Evolutionary conservation across 2,797 vertebrate genomes (phyloP).

Genomic region (Hypotaenidia okinawae): DNA sequence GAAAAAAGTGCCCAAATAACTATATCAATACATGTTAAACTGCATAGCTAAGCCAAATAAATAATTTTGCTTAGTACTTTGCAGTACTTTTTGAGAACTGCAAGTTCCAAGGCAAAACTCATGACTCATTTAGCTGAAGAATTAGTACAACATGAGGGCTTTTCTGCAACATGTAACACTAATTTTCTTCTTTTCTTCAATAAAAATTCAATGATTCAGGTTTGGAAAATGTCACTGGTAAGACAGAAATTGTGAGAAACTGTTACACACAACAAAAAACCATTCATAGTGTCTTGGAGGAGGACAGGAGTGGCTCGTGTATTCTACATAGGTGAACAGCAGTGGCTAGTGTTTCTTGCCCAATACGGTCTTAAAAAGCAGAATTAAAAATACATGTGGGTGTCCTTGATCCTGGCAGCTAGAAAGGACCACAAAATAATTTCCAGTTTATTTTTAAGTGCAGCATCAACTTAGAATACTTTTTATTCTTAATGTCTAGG

Average conservation of each 20-base stretch:
- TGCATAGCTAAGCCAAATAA: background rate
- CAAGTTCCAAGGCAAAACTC: background rate
- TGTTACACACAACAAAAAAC: no score
- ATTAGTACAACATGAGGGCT: background rate
- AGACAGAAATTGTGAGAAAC: background rate
- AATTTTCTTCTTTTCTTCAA: background rate
- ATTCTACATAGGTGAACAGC: background rate
- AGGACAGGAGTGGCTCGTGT: background rate
- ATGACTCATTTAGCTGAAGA: background rate
- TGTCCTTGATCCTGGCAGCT: background rate
- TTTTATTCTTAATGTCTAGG: background rate
- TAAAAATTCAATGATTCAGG: background rate
- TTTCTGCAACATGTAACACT: fast-evolving
- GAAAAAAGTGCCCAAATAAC: no score
- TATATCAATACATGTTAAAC: background rate
- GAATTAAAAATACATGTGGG: background rate
- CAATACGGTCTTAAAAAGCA: fast-evolving
- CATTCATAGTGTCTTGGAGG: no score
- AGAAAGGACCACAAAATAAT: background rate
- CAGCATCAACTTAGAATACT: background rate
- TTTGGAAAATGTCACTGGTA: background rate
- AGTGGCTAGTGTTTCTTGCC: fast-evolving
- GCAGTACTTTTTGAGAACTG: background rate
- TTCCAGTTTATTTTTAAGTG: background rate
- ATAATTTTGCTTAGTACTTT: background rate